Evolutionary conservation across 2,113 vertebrate genomes (phyloP).

Genomic region (Noctilio leporinus): DNA sequence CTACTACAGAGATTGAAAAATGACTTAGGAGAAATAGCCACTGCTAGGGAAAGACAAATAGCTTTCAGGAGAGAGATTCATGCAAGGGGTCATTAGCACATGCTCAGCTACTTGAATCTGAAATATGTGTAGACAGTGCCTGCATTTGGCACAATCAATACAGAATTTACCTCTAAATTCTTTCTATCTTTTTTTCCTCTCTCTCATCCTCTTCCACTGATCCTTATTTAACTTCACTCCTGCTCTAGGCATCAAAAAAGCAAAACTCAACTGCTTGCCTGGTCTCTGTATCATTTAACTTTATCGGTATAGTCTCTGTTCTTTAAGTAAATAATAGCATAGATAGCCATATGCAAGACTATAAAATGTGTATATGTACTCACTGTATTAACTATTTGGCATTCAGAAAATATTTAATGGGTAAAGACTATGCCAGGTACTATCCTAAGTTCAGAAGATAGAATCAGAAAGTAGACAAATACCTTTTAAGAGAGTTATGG

Average conservation of each 20-base stretch:
- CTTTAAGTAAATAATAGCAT: background rate
- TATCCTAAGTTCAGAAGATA: background rate
- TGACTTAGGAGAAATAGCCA: slow-evolving; percentile 16
- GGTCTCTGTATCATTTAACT: background rate
- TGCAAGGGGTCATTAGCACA: slow-evolving; percentile 24
- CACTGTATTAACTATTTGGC: background rate
- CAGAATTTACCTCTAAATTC: background rate
- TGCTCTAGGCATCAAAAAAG: background rate
- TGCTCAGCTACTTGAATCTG: slow-evolving; percentile 31
- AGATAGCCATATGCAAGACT: background rate
- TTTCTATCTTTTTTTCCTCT: background rate
- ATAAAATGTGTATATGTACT: background rate
- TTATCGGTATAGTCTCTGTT: background rate
- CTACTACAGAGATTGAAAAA: slow-evolving; percentile 40
- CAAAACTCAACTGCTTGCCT: background rate
- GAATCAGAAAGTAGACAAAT: background rate
- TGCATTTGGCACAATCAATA: background rate
- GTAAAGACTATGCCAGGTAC: background rate
- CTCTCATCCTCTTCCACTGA: too few relatives aligned
- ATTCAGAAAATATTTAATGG: background rate
- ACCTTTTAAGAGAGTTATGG: background rate
- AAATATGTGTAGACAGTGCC: background rate
- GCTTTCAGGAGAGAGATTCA: slow-evolving; percentile 16
- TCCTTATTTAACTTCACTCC: background rate
- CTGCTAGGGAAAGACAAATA: background rate